Conservation (phyloP, 1,140 invertebrate genomes). For the Pogonus chalceus region DNA sequence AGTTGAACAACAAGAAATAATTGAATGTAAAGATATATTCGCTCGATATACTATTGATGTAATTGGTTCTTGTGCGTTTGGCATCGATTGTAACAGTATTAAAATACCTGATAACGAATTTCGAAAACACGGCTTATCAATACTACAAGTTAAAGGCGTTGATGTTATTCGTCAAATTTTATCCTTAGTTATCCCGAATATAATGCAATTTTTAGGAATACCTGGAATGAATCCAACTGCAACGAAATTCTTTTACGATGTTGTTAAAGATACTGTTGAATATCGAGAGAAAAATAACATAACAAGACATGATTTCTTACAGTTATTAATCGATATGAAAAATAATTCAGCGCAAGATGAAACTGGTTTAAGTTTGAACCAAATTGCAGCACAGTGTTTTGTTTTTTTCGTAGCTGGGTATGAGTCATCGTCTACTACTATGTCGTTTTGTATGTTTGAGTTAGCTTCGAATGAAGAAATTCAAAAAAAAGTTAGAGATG, state of each 20-base stretch:
- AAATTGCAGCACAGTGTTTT: conserved; percentile 33
- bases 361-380: conserved; percentile 50
- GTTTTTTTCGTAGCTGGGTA: conserved; percentile 43
- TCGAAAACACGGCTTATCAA: conserved; percentile 11
- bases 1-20: conserved; percentile 27
- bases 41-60: conserved; percentile 39
- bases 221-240: neutral
- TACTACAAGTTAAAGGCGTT: neutral
- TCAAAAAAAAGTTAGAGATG: conserved; percentile 23
- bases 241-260: conserved; percentile 16
- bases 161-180: neutral
- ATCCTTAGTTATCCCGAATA: neutral
- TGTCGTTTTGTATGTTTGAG: conserved; percentile 28
- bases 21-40: conserved; percentile 35
- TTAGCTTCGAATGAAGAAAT: conserved; percentile 22
- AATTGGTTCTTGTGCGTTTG: conserved; percentile 36
- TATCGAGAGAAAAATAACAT: conserved; percentile 15
- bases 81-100: conserved; percentile 33
- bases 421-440: conserved; percentile 27
- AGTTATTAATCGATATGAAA: conserved; percentile 17
- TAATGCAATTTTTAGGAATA: neutral
- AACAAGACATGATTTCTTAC: conserved; percentile 19
- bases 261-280: conserved; percentile 20
- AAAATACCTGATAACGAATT: conserved; percentile 32
- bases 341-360: neutral